Conservation (phyloP, 37 sponge, comb jelly and placozoan genomes). For the Ephydatia muelleri region DNA sequence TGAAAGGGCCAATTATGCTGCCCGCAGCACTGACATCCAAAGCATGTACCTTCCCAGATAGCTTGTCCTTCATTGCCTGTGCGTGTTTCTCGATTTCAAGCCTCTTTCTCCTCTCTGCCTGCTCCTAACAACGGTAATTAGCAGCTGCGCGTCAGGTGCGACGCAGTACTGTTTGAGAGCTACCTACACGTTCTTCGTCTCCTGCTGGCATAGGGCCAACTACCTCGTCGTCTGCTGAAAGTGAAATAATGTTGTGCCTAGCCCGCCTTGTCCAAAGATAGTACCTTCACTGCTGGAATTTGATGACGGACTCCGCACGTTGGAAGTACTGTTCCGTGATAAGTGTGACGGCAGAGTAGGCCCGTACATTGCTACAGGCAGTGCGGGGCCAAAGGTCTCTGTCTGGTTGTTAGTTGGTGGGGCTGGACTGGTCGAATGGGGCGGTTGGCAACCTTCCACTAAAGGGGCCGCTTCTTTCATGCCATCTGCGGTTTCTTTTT, state of each 20-base stretch:
- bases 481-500: neutral
- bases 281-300: neutral
- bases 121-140: slow-evolving; percentile 7
- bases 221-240: slow-evolving; percentile 5
- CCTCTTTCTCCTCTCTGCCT: slow-evolving; percentile 24
- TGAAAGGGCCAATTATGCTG: no score
- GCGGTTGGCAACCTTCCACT: neutral
- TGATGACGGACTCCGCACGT: neutral
- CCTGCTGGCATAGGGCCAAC: slow-evolving; percentile 47
- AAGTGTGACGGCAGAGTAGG: neutral
- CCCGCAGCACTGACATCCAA: no score
- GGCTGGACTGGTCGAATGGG: neutral
- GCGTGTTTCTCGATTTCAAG: slow-evolving; percentile 62
- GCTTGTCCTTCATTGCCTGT: slow-evolving; percentile 57
- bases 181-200: neutral
- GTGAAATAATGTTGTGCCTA: neutral
- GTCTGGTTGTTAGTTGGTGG: neutral
- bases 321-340: neutral
- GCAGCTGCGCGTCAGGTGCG: no score
- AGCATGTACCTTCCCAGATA: slow-evolving; percentile 56
- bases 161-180: neutral
- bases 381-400: slow-evolving; percentile 23
- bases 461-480: neutral
- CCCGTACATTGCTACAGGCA: neutral
- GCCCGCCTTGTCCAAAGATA: neutral